These are phyloP conservation scores for Paragorgia papillata DNA, from an alignment of 92 coral and sea anemone species.

Conservation along the genomic window DNA sequence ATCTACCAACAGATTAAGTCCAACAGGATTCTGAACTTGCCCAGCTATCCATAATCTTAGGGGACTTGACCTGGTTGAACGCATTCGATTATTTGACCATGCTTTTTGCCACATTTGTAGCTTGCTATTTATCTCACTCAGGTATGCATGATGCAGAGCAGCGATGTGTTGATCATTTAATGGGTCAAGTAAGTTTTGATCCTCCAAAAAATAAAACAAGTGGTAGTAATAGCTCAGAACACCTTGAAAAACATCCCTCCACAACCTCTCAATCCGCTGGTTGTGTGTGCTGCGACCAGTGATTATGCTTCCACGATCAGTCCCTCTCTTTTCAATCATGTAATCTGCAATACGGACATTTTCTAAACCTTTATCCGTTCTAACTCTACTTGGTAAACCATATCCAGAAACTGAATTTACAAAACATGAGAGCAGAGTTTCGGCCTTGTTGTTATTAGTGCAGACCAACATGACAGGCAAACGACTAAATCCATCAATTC, in stretches of 20 bases:
- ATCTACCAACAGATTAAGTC: slow-evolving; percentile 43
- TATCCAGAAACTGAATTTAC: slow-evolving; percentile 34
- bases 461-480: slow-evolving; percentile 45
- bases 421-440: slow-evolving; percentile 35
- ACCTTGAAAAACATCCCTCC: too few relatives aligned
- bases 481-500: slow-evolving; percentile 43
- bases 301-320: too few relatives aligned
- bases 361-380: slow-evolving; percentile 49
- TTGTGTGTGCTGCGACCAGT: too few relatives aligned
- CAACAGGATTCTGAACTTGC: slow-evolving; percentile 67
- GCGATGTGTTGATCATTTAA: too few relatives aligned
- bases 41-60: slow-evolving; percentile 69
- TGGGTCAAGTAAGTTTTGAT: too few relatives aligned
- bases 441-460: slow-evolving; percentile 49
- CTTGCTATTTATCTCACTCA: too few relatives aligned
- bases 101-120: too few relatives aligned
- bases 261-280: too few relatives aligned
- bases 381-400: slow-evolving; percentile 42
- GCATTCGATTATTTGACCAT: slow-evolving; percentile 62
- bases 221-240: too few relatives aligned
- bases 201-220: too few relatives aligned
- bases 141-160: too few relatives aligned
- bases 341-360: slow-evolving; percentile 52
- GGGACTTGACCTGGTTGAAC: slow-evolving; percentile 64
- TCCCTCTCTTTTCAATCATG: too few relatives aligned